Base-by-base conservation (phyloP, 2,113 vertebrate species). In the Carassius carassius region DNA sequence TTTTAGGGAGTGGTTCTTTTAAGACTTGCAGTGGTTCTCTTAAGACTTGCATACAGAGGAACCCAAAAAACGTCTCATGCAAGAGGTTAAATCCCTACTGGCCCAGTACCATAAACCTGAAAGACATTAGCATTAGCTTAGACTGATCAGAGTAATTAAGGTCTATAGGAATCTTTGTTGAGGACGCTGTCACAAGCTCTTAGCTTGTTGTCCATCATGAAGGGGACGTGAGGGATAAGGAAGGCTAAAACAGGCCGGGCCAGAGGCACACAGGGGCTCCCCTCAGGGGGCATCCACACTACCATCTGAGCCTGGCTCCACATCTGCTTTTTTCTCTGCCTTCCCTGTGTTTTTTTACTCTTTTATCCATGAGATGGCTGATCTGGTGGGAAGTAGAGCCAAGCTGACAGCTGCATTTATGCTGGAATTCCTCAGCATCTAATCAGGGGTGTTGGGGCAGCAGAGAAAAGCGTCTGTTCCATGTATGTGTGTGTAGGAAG, bases 351-450 rank as follows among this genome's bases (percentile, higher is more conserved):
- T 81, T 81, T 69, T 54, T 67, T n/a, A n/a, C 25, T 75, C 10
- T 54, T 73, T 82, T 74, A 67, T 86, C 49, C 13, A 2, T 56
- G 23, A 54, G 44, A 74, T 83, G 49, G 47, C 32, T 16, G 56
- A 44, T 84, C 70, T 78, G 72, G 4, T 10, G 11, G 51, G 78
- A 47, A 76, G 35, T 17, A 82, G 44, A 86, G 75, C 70, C 70
- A 32, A 76, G 62, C 62, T 76, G 85, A 84, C 83, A 86, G 86
- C 86, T 85, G 85, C 54, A 69, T 88, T 84, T 76, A 72, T 73
- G 58, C 70, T 84, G 82, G 65, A 86, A 88, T 87, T 86, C 82
- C 75, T 84, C 63, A 41, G 73, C 84, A 77, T 84, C 81, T 49
- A 79, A 86, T 84, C 63, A 51, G 73, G 77, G 84, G 83, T 84